phyloP scores from a whole-genome alignment of 2,113 vertebrate species.

The Anolis sagrei region DNA sequence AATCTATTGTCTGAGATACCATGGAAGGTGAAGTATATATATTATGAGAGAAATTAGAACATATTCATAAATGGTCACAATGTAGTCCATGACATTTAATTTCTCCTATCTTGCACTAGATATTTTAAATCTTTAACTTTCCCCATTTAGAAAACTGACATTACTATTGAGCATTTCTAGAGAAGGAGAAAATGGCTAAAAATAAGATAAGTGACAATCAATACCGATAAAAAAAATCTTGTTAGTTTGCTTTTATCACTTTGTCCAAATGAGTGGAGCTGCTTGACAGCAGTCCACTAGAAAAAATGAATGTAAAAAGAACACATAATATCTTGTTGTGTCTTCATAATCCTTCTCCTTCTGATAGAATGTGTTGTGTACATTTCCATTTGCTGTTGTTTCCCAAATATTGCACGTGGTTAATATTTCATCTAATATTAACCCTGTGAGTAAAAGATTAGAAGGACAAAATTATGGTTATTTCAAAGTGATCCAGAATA shows the following conservation, averaged over 20 bases:
- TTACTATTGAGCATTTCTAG: background rate
- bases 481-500: background rate
- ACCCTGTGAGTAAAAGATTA: slow-evolving; percentile 36
- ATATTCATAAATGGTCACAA: background rate
- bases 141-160: background rate
- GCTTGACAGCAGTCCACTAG: slow-evolving; percentile 40
- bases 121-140: background rate
- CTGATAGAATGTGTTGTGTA: slow-evolving; percentile 41
- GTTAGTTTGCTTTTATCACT: slow-evolving; percentile 26
- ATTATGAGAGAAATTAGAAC: background rate
- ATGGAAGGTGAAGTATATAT: background rate
- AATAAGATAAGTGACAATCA: background rate
- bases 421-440: slow-evolving; percentile 36
- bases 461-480: slow-evolving; percentile 12
- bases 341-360: slow-evolving; percentile 30
- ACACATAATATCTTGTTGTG: slow-evolving; percentile 46
- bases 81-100: background rate
- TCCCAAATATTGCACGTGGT: slow-evolving; percentile 17
- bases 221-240: rapidly evolving
- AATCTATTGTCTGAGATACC: background rate
- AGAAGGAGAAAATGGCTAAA: background rate
- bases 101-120: background rate
- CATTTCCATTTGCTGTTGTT: slow-evolving; percentile 51
- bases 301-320: slow-evolving; percentile 5
- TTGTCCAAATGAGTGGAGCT: slow-evolving; percentile 39